Conservation (phyloP, 2,888 invertebrate genomes). For the Chouioia cunea region DNA sequence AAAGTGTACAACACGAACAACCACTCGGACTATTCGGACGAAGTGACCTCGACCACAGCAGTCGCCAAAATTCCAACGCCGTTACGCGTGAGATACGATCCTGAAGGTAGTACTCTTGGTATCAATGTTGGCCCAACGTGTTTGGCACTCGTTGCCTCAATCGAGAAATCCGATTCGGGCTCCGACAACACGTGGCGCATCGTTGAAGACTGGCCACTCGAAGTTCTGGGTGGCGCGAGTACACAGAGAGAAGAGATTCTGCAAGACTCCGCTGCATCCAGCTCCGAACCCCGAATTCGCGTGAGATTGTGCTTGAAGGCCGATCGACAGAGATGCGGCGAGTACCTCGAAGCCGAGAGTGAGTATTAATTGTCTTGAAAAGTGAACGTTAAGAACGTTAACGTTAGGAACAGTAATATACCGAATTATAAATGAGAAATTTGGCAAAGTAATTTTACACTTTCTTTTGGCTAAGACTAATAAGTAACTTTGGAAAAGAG, state of each 20-base stretch:
- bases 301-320: slow-evolving; percentile 86
- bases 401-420: too few relatives aligned
- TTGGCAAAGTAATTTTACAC: neutral
- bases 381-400: too few relatives aligned
- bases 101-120: slow-evolving; percentile 80
- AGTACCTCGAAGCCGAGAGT: slow-evolving; percentile 87
- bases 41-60: slow-evolving; percentile 84
- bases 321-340: slow-evolving; percentile 86
- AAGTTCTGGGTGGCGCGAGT: slow-evolving; percentile 78
- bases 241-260: slow-evolving; percentile 80
- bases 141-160: slow-evolving; percentile 81
- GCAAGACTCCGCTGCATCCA: slow-evolving; percentile 72
- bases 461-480: neutral
- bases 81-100: slow-evolving; percentile 86
- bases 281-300: slow-evolving; percentile 76
- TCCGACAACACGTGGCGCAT: slow-evolving; percentile 76
- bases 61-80: slow-evolving; percentile 87
- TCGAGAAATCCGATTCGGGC: slow-evolving; percentile 77
- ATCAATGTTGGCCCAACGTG: slow-evolving; percentile 86
- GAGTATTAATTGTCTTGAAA: slow-evolving; percentile 68
- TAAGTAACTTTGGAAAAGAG: too few relatives aligned
- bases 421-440: too few relatives aligned
- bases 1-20: slow-evolving; percentile 91
- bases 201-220: slow-evolving; percentile 79
- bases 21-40: slow-evolving; percentile 88